Percentiles rank a stretch among this genome's conserved stretches.
Evolutionary conservation across 2,888 invertebrate genomes (phyloP).

Genomic region (Dexiosoma caninum): DNA sequence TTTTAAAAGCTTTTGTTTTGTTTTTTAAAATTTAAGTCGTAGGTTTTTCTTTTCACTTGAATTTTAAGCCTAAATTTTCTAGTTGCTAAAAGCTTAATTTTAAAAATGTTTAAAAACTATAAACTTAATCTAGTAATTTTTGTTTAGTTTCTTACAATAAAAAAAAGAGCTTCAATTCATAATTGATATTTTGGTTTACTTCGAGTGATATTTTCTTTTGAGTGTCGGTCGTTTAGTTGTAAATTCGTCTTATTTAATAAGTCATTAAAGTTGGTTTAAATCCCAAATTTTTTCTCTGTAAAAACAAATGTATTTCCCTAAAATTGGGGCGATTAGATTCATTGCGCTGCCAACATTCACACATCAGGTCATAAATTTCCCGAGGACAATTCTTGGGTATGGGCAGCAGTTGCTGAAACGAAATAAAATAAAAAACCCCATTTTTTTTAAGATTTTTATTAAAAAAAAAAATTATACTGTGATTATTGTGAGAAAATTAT

Average conservation of each 20-base stretch:
- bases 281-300: slow-evolving; percentile 86
- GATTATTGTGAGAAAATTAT: too few relatives aligned
- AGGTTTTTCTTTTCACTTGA: background rate
- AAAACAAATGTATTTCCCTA: slow-evolving; percentile 90
- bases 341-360: slow-evolving; percentile 91
- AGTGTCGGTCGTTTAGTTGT: slow-evolving; percentile 6
- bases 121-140: slow-evolving; percentile 15
- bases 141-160: slow-evolving; percentile 39
- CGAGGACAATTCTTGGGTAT: slow-evolving; percentile 88
- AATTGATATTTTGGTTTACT: slow-evolving; percentile 57
- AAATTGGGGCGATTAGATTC: slow-evolving; percentile 88
- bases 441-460: too few relatives aligned
- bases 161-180: slow-evolving; percentile 50
- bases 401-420: slow-evolving; percentile 80
- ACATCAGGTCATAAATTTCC: slow-evolving; percentile 91
- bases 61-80: slow-evolving; percentile 25
- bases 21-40: background rate
- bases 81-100: slow-evolving; percentile 26
- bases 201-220: slow-evolving; percentile 44
- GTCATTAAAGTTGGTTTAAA: slow-evolving; percentile 76
- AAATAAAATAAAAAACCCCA: too few relatives aligned
- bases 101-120: slow-evolving; percentile 23
- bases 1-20: too few relatives aligned
- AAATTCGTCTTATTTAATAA: slow-evolving; percentile 67
- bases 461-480: too few relatives aligned